phyloP scores from a whole-genome alignment of 1,140 invertebrate genomes.

The Paraescarpia echinospica region DNA sequence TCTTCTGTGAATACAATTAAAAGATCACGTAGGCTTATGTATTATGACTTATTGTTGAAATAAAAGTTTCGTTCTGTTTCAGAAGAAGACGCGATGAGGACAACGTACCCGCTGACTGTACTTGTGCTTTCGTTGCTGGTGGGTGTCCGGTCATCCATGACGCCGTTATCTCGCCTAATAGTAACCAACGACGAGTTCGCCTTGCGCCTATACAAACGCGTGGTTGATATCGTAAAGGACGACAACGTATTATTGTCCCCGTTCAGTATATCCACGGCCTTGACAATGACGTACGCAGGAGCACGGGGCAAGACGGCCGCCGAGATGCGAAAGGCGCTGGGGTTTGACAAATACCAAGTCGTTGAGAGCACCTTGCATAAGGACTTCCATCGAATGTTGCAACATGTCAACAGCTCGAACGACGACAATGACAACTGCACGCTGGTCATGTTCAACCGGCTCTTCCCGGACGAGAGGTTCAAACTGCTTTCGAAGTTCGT shows the following conservation, averaged over 20 bases:
- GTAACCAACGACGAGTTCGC: constrained; percentile 17
- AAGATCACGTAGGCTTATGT: no score
- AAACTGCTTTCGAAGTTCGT: constrained; percentile 11
- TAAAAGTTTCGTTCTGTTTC: not conserved
- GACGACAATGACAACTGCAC: not conserved
- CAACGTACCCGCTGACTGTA: not conserved
- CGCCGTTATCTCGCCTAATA: not conserved
- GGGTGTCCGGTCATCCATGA: not conserved
- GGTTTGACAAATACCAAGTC: not conserved
- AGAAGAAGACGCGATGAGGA: not conserved
- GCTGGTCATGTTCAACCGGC: constrained; percentile 8
- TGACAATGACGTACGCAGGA: constrained; percentile 18
- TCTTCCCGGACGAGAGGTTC: not conserved
- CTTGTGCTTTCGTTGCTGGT: not conserved
- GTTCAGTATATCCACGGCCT: constrained; percentile 10
- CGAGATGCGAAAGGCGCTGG: constrained; percentile 3
- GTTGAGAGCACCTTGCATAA: not conserved
- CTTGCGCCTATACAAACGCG: constrained; percentile 10
- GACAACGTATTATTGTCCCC: constrained; percentile 20
- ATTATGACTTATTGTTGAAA: no score
- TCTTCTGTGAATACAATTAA: no score
- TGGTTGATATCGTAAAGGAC: not conserved
- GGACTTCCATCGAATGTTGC: not conserved
- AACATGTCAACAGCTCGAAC: not conserved
- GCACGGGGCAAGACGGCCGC: constrained; percentile 5